phyloP scores from a whole-genome alignment of 2,113 vertebrate species.

The Crotalus viridis region DNA sequence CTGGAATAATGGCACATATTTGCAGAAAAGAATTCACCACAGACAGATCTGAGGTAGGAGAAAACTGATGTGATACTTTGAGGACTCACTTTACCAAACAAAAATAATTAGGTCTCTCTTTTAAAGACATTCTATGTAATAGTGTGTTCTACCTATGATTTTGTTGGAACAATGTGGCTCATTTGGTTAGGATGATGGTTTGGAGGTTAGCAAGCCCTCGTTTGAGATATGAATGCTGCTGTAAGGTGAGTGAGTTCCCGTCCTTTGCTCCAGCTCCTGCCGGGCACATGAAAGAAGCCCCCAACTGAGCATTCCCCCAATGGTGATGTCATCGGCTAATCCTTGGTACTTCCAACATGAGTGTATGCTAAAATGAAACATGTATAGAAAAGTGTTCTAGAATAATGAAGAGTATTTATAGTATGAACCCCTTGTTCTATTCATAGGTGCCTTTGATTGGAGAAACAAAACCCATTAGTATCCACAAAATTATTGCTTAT shows the following conservation, averaged over 20 bases:
- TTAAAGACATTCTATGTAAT: background rate
- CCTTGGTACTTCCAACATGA: background rate
- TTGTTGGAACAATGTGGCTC: background rate
- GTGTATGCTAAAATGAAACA: background rate
- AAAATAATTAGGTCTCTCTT: background rate
- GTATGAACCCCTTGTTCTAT: constrained; percentile 50
- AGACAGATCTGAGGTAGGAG: constrained; percentile 84
- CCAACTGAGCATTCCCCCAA: background rate
- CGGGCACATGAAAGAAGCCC: background rate
- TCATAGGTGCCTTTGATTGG: constrained; percentile 83
- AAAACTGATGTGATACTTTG: background rate
- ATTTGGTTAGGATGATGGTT: background rate
- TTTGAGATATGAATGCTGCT: background rate
- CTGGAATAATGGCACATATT: constrained; percentile 96
- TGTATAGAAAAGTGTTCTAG: background rate
- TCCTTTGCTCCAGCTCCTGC: background rate
- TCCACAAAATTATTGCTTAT: constrained; percentile 91
- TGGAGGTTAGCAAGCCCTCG: background rate
- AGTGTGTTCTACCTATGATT: background rate
- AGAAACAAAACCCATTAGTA: constrained; percentile 89
- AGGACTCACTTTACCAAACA: background rate
- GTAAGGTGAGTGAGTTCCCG: background rate
- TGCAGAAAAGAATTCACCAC: constrained; percentile 94
- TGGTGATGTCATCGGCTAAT: background rate
- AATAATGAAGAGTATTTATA: background rate